Evolutionary conservation across 2,888 invertebrate species (phyloP).

Genomic region (Melanargia galathea): DNA sequence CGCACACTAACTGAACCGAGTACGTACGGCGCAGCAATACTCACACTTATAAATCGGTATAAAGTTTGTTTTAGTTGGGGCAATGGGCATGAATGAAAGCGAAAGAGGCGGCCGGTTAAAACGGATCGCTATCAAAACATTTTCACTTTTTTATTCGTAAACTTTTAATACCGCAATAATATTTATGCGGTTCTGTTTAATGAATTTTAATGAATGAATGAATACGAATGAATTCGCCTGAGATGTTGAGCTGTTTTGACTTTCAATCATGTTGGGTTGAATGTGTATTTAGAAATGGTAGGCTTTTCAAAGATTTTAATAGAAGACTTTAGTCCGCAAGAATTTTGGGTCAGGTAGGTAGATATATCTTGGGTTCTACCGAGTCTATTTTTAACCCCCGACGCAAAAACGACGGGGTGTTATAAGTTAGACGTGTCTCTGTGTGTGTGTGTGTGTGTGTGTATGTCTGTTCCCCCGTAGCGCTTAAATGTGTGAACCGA

Average conservation of each 20-base stretch:
- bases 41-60: slow-evolving; percentile 78
- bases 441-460: no score
- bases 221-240: slow-evolving; percentile 11
- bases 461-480: no score
- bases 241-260: slow-evolving; percentile 2
- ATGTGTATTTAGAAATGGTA: no score
- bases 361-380: no score
- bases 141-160: slow-evolving; percentile 40
- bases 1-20: slow-evolving; percentile 70
- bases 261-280: not conserved
- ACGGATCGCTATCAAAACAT: slow-evolving; percentile 70
- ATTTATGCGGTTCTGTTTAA: slow-evolving; percentile 13
- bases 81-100: slow-evolving; percentile 77
- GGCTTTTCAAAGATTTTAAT: no score
- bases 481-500: no score
- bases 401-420: no score
- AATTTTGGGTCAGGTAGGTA: no score
- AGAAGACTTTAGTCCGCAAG: no score
- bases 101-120: slow-evolving; percentile 59
- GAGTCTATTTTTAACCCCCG: no score
- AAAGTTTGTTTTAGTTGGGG: slow-evolving; percentile 82
- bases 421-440: no score
- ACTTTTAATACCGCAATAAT: slow-evolving; percentile 23
- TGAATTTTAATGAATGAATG: slow-evolving; percentile 7
- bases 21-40: slow-evolving; percentile 53